A percentile compares a stretch with the other conserved stretches of the same genome.
Conservation (phyloP, 92 coral and sea anemone species). For the Zoanthus solanderi region DNA sequence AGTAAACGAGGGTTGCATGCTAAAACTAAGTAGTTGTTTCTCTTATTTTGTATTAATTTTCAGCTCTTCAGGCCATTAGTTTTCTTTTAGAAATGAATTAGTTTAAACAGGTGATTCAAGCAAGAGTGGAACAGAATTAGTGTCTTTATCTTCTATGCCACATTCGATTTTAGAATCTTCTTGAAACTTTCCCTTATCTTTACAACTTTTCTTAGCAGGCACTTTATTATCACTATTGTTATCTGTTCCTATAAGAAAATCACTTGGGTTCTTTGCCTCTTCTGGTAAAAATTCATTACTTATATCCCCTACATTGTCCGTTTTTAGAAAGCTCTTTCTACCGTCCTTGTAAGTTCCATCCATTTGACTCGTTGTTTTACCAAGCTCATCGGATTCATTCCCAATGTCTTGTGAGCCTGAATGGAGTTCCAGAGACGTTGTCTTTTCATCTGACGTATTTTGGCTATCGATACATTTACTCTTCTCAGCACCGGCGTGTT, state of each 20-base stretch:
- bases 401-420: background rate
- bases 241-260: background rate
- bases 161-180: background rate
- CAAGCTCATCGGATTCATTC: background rate
- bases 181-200: background rate
- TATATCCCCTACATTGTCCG: background rate
- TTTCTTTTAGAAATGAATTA: background rate
- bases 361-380: background rate
- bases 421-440: background rate
- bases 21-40: too few species aligned
- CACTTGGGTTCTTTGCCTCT: background rate
- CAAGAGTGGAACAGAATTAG: background rate
- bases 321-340: background rate
- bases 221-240: background rate
- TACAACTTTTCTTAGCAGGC: background rate
- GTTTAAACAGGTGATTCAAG: background rate
- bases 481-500: conserved; percentile 24
- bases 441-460: background rate
- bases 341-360: background rate
- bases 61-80: too few species aligned
- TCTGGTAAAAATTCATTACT: background rate
- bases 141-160: background rate
- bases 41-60: too few species aligned
- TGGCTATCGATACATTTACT: background rate
- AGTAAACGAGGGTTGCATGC: too few species aligned